Base-by-base conservation (phyloP, 2,113 vertebrate species). In the Cyprinodon brontotheroides region DNA sequence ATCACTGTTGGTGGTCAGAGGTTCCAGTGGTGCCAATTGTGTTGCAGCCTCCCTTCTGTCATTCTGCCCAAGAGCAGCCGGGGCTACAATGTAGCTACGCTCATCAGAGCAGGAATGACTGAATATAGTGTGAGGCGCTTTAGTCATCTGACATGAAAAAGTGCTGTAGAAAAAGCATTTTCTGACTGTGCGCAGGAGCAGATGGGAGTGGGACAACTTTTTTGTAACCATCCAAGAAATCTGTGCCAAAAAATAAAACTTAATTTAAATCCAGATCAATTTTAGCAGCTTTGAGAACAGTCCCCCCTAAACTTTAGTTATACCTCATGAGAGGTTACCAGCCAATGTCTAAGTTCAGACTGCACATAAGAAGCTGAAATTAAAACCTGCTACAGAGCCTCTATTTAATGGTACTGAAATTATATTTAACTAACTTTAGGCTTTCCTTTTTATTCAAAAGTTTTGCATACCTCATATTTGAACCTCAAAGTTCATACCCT, bases 391-490 rank as follows among this genome's bases (percentile, higher is more conserved):
- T 59, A 62, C 43, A 77, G 43, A 81, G 20, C 10, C 29, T 79
- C 47, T 79, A 36, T 73, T 17, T 65, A 65, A 63, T 39, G 76
- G 71, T 72, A 77, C 76, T 74, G 4, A 45, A 70, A 61, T 43
- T 61, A 22, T 15, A 43, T 65, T n/a, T 73, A 45, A 22, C 65
- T 37, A 71, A 57, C 61, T 61, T 22, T 71, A 73, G 70, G 68
- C 43, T 83, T 70, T 22, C 68, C 45, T 86, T 86, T 85, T 64
- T 78, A 72, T 68, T 70, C 47, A 76, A n/a, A 74, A 72, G 68
- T 80, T 70, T 68, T 77, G 65, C 67, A 74, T 86, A 89, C 83
- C 88, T 92, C 82, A 78, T 81, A 79, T 82, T 87, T 88, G 83
- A 89, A 91, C 78, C 85, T 91, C 74, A 79, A 78, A 79, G 61